Conservation (phyloP, 2,888 invertebrate species). For the Tenodera sinensis region DNA sequence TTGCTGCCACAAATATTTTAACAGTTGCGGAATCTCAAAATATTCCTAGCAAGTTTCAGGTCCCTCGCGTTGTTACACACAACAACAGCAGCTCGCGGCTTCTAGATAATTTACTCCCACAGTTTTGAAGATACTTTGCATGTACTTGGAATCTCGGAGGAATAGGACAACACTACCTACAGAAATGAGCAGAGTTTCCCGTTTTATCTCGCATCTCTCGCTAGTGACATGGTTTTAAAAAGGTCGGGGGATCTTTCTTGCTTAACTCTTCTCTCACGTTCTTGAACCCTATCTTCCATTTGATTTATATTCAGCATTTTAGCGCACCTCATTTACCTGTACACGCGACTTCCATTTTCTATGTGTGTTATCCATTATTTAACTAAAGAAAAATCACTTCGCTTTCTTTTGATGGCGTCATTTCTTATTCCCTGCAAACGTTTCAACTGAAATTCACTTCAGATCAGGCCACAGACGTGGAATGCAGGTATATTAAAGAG, state of each 20-base stretch:
- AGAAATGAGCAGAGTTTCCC: background rate
- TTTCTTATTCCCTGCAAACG: background rate
- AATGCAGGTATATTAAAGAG: background rate
- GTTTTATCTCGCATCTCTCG: background rate
- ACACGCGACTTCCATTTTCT: background rate
- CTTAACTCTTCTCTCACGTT: background rate
- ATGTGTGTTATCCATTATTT: background rate
- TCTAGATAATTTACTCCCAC: too few species aligned
- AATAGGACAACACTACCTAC: too few species aligned
- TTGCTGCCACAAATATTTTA: too few species aligned
- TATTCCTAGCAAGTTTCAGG: too few species aligned
- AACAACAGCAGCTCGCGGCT: too few species aligned
- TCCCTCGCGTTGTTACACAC: too few species aligned
- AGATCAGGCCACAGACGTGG: background rate
- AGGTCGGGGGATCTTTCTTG: background rate
- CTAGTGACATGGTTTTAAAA: background rate
- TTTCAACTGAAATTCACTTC: background rate
- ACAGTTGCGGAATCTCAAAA: too few species aligned
- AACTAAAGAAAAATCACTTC: background rate
- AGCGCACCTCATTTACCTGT: background rate
- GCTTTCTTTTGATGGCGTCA: background rate
- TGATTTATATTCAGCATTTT: background rate
- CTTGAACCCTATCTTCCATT: background rate
- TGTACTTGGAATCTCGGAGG: too few species aligned
- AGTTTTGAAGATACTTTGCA: too few species aligned